Evolutionary conservation across 64 coral and sea anemone genomes (phyloP).

Genomic region (Dendronephthya gigantea): DNA sequence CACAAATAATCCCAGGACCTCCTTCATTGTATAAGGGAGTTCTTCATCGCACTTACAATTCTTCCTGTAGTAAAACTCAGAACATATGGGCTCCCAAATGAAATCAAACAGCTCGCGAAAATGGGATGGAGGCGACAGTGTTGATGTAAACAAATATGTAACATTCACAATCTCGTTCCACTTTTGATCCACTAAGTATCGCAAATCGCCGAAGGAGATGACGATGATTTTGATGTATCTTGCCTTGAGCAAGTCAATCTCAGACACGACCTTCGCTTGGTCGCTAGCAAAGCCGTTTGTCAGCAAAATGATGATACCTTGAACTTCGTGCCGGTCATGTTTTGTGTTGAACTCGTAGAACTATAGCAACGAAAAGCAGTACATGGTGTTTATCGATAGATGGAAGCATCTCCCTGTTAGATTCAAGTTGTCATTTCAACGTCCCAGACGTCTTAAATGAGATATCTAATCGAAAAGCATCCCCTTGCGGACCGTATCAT

Average conservation of each 20-base stretch:
- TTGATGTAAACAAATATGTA: background rate
- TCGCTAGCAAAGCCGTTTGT: background rate
- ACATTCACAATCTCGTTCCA: background rate
- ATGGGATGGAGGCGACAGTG: background rate
- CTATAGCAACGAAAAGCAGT: background rate
- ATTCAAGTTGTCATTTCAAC: no score
- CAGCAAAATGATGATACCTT: background rate
- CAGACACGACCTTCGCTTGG: background rate
- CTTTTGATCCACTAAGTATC: background rate
- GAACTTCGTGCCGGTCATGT: background rate
- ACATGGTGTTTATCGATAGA: background rate
- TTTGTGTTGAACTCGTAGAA: background rate
- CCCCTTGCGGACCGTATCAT: no score
- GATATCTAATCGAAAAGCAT: no score
- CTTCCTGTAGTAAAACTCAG: background rate
- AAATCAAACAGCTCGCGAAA: background rate
- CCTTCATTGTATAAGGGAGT: no score
- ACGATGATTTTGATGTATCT: slow-evolving; percentile 15
- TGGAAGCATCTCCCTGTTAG: no score
- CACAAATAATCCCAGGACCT: no score
- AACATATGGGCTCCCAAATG: background rate
- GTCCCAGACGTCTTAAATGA: no score
- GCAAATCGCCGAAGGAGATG: background rate
- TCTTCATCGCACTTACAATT: background rate
- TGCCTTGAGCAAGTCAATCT: background rate